Base-by-base conservation (phyloP, 2,113 vertebrate genomes). In the Chroicocephalus ridibundus region DNA sequence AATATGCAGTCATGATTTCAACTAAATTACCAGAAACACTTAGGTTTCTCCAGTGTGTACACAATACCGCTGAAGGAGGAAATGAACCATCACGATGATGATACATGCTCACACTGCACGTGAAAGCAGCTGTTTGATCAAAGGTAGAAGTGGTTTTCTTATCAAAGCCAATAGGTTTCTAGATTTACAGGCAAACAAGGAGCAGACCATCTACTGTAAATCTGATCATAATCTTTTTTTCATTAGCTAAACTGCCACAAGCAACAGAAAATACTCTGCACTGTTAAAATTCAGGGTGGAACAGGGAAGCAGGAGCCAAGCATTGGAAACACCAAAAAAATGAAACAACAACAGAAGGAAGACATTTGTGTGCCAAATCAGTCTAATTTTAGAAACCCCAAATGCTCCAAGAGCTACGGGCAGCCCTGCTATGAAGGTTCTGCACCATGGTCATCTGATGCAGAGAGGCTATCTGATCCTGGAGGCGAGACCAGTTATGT, bases 1-100 rank as follows among this genome's bases (percentile, higher is more conserved):
- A 98, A 94, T 34, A 32, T 12, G 44, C 96, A 94, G 92, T 66
- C 70, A 49, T 92, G 96, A 93, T 77, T 94, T 93, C 97, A 94
- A 40, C 91, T 87, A 25, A 88, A 83, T 98, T 94, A 97, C 97
- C 98, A 98, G 98, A 98, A 97, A 92, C 84, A 66, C 96, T 78
- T 44, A 6, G 38, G 91, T 65, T 92, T 81, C 95, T 97, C 91
- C 77, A 38, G 34, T 10, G 10, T 42, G 89, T 62, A 75, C 90
- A 71, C 87, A 9, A 3, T 24, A 12, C 86, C 68, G 91, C 93
- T 20, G 52, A 25, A 91, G 93, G 47, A 97, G 97, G 97, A 97
- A 97, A 95, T 92, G 95, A 97, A 65, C 90, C 91, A 21, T 52
- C 36, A 5, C 22, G 76, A 76, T 86, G 91, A 83, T 84, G 81